These are phyloP conservation scores for Corydoras maculifer DNA, from an alignment of 2,113 vertebrate genomes.

Conservation along the genomic window DNA sequence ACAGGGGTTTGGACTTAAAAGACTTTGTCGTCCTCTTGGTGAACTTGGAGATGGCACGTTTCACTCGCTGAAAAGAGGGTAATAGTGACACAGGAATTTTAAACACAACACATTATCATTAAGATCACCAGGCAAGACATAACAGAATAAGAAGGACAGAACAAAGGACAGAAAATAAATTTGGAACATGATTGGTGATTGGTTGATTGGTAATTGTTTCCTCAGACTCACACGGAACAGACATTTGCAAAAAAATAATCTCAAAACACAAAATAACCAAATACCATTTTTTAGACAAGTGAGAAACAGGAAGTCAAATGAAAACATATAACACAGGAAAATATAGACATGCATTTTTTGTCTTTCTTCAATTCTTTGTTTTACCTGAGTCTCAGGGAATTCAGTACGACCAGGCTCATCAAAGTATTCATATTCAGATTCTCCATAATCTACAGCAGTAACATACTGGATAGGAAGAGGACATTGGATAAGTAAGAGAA, in stretches of 20 bases:
- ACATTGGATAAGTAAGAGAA: conserved; percentile 58
- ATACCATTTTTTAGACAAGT: conserved; percentile 4
- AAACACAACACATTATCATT: conserved; percentile 48
- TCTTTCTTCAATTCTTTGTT: conserved; percentile 36
- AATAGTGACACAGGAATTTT: conserved; percentile 48
- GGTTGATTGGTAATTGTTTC: neutral
- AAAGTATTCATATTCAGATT: conserved; percentile 85
- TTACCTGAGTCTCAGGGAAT: conserved; percentile 89
- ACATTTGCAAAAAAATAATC: neutral
- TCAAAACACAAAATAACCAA: neutral
- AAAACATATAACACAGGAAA: conserved; percentile 59
- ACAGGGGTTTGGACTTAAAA: conserved; percentile 78
- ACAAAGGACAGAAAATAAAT: conserved; percentile 32
- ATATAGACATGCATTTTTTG: conserved; percentile 28
- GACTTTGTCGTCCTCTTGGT: conserved; percentile 87
- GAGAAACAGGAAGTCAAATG: conserved; percentile 23
- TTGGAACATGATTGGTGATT: neutral
- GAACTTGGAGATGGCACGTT: conserved; percentile 79
- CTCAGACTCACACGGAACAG: conserved; percentile 13
- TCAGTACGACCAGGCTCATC: conserved; percentile 80
- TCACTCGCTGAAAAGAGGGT: conserved; percentile 82
- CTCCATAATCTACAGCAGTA: conserved; percentile 84
- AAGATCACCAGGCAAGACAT: conserved; percentile 51
- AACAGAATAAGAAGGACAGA: conserved; percentile 35
- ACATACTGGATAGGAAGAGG: conserved; percentile 77